Evolutionary conservation across 2,888 invertebrate genomes (phyloP), one percentile per base, ranked within the genome.

Genomic region (Aquatica leii): DNA sequence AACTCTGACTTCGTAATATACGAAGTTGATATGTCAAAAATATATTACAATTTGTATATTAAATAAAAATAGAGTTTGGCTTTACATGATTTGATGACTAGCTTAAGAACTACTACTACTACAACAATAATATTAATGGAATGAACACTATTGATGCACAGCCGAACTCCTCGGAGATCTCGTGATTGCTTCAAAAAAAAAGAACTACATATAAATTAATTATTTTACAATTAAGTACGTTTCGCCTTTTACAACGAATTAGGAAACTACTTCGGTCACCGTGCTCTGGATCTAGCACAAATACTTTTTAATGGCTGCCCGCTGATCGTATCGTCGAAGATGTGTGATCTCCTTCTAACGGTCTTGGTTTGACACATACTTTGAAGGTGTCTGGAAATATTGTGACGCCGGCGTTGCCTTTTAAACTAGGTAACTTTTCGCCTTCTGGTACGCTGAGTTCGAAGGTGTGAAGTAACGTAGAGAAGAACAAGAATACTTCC

Each of bases 401-500:
- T n/a, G 95, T 95, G 53, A 92, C 89, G 3, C 94, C 94, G 20
- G 90, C 89, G 65, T 90, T 90, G 34, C 94, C 94, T 72, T 92
- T 90, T 56, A 95, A 82, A 61, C 90, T 92, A 0, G 95, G 95
- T 67, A 89, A 81, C 0, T 87, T 86, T 51, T 87, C 88, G 1
- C 91, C 93, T 59, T 86, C 86, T 11, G 93, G 93, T 69, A 90
- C 82, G 71, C 85, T 83, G 17, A 95, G 82, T 74, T 93, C 86
- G 80, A 93, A 95, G 65, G 89, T 88, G 79, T 95, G 95, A 81
- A 95, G 85, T 70, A 95, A 85, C 62, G 90, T 89, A 5, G 93
- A 84, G 81, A 95, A 93, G 84, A 95, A 95, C 71, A 95, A 86
- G 81, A 94, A 95, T 73, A 95, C 86, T 78, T 96, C 95, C 92